A percentile compares a stretch with the other conserved stretches of the same genome.
These are phyloP conservation scores for Caenorhabditis sp. DNA, from an alignment of 2,888 invertebrate species.

Conservation along the genomic window DNA sequence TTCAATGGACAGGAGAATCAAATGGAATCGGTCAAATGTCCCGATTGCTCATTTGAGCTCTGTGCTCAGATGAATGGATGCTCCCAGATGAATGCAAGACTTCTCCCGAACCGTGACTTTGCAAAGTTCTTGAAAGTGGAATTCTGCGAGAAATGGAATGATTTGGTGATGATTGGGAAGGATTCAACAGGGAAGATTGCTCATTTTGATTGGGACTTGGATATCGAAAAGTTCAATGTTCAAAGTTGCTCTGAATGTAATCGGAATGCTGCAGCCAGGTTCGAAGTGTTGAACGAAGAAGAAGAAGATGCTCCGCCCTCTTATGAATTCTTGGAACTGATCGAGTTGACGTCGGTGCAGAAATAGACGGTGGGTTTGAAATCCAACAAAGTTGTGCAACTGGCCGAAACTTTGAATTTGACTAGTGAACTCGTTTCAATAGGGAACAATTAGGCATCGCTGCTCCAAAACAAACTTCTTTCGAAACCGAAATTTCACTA, in stretches of 20 bases:
- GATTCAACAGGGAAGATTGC: conserved; percentile 12
- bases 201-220: conserved; percentile 20
- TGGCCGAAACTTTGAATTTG: no score
- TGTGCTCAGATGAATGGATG: background rate
- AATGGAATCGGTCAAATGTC: conserved; percentile 23
- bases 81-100: background rate
- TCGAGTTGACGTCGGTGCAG: conserved; percentile 15
- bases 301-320: conserved; percentile 21
- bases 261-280: background rate
- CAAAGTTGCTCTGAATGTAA: conserved; percentile 12
- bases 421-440: no score
- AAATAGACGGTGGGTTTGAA: background rate
- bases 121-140: conserved; percentile 29
- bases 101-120: conserved; percentile 16
- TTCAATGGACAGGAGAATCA: conserved; percentile 30
- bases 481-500: no score
- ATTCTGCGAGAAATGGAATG: conserved; percentile 29
- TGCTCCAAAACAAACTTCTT: no score
- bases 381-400: no score
- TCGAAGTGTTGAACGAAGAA: background rate
- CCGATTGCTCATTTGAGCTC: conserved; percentile 10
- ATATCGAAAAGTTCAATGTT: conserved; percentile 8
- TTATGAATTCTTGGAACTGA: conserved; percentile 26
- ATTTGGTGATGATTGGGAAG: conserved; percentile 35
- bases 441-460: no score